These are phyloP conservation scores for Amphipyra berbera DNA, from an alignment of 2,888 invertebrate genomes.

Conservation along the genomic window DNA sequence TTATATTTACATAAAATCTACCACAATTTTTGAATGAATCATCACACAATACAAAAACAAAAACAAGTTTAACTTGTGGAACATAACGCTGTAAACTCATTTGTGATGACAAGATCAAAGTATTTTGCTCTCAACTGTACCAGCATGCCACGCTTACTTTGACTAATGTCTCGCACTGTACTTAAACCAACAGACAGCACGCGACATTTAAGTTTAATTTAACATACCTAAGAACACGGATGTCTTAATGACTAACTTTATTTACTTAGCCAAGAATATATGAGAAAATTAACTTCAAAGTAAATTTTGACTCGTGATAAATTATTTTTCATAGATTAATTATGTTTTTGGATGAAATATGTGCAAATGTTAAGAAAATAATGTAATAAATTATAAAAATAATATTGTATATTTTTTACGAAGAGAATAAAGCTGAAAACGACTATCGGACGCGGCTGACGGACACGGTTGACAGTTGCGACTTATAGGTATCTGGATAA, in stretches of 20 bases:
- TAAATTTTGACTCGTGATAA: conserved; percentile 3
- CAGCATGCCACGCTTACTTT: conserved; percentile 67
- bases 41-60: conserved; percentile 18
- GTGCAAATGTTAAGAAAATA: not conserved
- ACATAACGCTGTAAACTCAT: conserved; percentile 39
- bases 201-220: conserved; percentile 67
- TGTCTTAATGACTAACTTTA: conserved; percentile 62
- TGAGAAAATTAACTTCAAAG: conserved; percentile 30
- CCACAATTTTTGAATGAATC: too few species aligned
- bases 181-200: conserved; percentile 59
- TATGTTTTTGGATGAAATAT: not conserved
- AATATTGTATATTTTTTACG: not conserved
- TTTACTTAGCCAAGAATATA: conserved; percentile 26
- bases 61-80: not conserved
- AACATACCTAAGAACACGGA: conserved; percentile 62
- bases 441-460: too few species aligned
- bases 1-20: too few species aligned
- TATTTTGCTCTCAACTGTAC: conserved; percentile 46
- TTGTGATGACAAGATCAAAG: conserved; percentile 57
- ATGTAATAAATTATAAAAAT: not conserved
- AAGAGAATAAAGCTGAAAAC: not conserved
- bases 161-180: conserved; percentile 61
- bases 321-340: not conserved
- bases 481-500: too few species aligned
- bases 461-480: too few species aligned